These are phyloP conservation scores for Drosophila ercepeae DNA, from an alignment of 1,140 invertebrate species.

Conservation along the genomic window DNA sequence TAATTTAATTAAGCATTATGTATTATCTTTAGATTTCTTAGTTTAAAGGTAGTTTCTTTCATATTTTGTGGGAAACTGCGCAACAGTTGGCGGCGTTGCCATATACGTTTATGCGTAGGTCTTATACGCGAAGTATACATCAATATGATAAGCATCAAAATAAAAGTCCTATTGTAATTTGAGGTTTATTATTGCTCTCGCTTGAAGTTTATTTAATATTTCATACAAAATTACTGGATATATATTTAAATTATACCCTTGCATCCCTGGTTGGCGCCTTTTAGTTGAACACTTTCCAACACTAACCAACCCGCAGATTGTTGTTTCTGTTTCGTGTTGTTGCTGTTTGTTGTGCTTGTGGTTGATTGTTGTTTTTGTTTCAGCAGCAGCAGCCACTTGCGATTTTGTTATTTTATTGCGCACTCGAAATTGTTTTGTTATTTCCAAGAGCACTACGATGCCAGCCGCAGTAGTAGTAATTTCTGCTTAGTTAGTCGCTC, in stretches of 20 bases:
- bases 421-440: constrained; percentile 77
- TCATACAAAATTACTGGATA: no score
- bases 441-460: constrained; percentile 43
- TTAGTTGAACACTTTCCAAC: not conserved
- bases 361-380: constrained; percentile 11
- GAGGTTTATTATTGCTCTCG: no score
- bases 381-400: constrained; percentile 32
- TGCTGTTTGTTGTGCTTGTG: constrained; percentile 27
- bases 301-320: not conserved
- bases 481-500: constrained; percentile 48
- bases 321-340: constrained; percentile 1
- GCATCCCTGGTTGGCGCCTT: not conserved
- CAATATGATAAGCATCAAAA: no score
- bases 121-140: not conserved
- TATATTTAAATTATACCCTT: not conserved
- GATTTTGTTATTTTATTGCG: constrained; percentile 72
- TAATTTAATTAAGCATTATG: not conserved
- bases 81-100: constrained; percentile 6
- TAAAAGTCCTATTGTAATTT: no score
- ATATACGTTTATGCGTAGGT: not conserved
- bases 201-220: not conserved
- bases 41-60: not conserved
- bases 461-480: constrained; percentile 47
- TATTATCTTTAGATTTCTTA: not conserved
- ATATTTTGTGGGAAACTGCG: not conserved